Evolutionary conservation across 2,888 invertebrate species (phyloP), one percentile per base, ranked within the genome.

Genomic region (Diaperis boleti): DNA sequence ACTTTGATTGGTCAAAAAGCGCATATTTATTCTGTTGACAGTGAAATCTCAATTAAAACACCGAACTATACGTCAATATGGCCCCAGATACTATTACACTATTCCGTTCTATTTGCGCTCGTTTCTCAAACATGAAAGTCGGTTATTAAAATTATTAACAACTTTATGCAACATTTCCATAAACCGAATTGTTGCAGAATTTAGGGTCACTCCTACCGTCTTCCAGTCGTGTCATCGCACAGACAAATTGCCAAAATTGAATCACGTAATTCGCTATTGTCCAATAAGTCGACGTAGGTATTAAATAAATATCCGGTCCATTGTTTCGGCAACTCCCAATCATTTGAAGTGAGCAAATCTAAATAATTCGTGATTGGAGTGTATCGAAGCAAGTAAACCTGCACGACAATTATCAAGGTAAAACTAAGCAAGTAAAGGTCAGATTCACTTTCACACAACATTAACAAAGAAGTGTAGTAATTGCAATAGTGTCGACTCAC

Each of bases 391-490:
- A 42, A 39, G n/a, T 15, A 39, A 42, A 17, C 41, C 41, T 18
- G 41, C 18, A 18, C 18, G 2, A 42, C 41, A 42, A 42, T 39
- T 39, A 39, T 42, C 41, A 42, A 42, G 41, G 41, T 42, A 18
- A 42, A 42, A 8, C 18, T 18, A 20, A 42, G 41, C 20, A n/a
- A 20, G 41, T 20, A 42, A 42, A 42, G 41, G 41, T 42, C 20
- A 42, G 10, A 42, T 42, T 42, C 41, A 42, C 41, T 42, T 42
- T 42, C 39, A 39, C 39, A 39, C 17, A 14, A 39, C 39, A 39
- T 33, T 33, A 26, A 26, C 26, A 26, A 26, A 26, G 20, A 20
- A 20, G 3, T 26, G n/a, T 8, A 8, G 6, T 5, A 26, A 5
- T 26, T 35, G 5, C 11, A 10, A n/a, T n/a, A n/a, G n/a, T 10